phyloP scores from a whole-genome alignment of 2,797 vertebrate species.

The Microchirus variegatus region DNA sequence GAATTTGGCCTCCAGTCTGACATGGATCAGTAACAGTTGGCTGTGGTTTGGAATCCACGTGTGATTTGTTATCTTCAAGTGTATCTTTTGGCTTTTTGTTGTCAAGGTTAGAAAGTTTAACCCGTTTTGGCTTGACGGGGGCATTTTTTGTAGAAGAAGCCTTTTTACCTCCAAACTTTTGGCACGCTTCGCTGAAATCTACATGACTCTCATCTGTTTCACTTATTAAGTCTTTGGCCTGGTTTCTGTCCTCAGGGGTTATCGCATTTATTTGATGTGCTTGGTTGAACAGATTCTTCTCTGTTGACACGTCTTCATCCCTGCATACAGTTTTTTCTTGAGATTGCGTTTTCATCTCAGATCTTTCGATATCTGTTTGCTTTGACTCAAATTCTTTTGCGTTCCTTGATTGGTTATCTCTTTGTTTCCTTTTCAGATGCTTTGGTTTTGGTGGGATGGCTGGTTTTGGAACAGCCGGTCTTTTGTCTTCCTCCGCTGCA shows the following conservation, averaged over 20 bases:
- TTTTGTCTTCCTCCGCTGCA: slow-evolving; percentile 55
- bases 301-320: slow-evolving; percentile 26
- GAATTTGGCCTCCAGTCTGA: slow-evolving; percentile 9
- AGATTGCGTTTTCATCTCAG: slow-evolving; percentile 31
- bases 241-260: slow-evolving; percentile 9
- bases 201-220: slow-evolving; percentile 54
- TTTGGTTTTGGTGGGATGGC: slow-evolving; percentile 81
- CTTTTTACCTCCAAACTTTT: slow-evolving; percentile 68
- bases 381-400: slow-evolving; percentile 52
- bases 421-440: slow-evolving; percentile 66
- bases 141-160: slow-evolving; percentile 32
- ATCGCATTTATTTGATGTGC: slow-evolving; percentile 42
- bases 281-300: slow-evolving; percentile 26
- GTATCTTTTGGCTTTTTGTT: slow-evolving; percentile 30
- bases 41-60: slow-evolving; percentile 10
- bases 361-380: slow-evolving; percentile 24
- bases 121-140: slow-evolving; percentile 79
- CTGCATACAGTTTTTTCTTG: slow-evolving; percentile 41
- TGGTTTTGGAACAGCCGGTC: slow-evolving; percentile 72
- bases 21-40: slow-evolving; percentile 14
- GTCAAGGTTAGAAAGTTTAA: slow-evolving; percentile 63
- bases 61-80: slow-evolving; percentile 22
- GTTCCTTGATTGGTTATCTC: slow-evolving; percentile 72
- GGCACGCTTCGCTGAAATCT: slow-evolving; percentile 63
- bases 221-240: slow-evolving; percentile 19